Evolutionary conservation across 1,140 invertebrate species (phyloP).

Genomic region (Sitophilus oryzae): DNA sequence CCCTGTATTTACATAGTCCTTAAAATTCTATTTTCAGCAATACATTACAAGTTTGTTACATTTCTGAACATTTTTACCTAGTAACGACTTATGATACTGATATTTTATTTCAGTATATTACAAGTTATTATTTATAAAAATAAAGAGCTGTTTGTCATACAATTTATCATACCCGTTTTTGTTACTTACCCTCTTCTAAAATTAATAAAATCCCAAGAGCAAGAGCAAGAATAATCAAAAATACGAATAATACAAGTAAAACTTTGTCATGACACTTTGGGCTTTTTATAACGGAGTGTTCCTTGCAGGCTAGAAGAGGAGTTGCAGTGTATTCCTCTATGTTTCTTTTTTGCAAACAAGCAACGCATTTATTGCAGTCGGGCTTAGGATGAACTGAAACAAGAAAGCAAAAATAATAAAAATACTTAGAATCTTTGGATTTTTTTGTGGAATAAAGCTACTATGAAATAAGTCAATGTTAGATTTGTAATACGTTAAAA

Average conservation of each 20-base stretch:
- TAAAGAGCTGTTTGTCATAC: no score
- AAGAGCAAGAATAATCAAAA: constrained; percentile 4
- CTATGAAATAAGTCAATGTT: no score
- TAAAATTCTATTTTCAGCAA: not conserved
- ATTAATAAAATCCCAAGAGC: constrained; percentile 2
- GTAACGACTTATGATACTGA: no score
- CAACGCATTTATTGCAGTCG: constrained; percentile 6
- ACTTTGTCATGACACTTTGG: constrained; percentile 4
- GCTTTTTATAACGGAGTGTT: not conserved
- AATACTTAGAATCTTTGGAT: no score
- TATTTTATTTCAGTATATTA: no score
- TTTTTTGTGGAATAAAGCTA: no score
- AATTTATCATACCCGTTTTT: not conserved
- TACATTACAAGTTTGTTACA: no score
- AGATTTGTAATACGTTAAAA: no score
- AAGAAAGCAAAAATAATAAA: not conserved
- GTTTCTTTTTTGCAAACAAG: constrained; percentile 8
- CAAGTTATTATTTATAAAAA: no score
- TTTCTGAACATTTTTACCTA: no score
- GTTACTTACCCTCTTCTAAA: constrained; percentile 3
- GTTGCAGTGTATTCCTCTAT: not conserved
- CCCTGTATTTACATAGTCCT: not conserved
- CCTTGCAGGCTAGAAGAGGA: not conserved
- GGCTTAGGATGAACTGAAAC: not conserved
- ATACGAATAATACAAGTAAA: not conserved